Base-by-base conservation (phyloP, 1,140 invertebrate species). In the Drosophila fuyamai region DNA sequence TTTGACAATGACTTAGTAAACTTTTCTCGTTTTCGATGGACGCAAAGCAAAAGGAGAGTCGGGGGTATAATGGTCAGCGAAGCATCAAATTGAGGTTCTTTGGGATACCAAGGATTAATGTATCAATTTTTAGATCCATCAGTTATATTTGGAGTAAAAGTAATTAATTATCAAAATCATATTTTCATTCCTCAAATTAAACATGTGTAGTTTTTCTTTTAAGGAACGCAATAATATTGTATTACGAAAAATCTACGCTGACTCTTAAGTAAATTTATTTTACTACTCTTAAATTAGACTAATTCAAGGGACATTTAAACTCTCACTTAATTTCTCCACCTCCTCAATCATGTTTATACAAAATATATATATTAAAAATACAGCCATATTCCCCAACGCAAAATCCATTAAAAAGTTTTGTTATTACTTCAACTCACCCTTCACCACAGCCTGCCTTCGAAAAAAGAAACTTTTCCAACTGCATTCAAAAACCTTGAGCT, bases 341-440 rank as follows among this genome's bases (percentile, higher is more conserved):
- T 66, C 51, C 35, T 12, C 18, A 58, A 41, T 62, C 23, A 18
- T 18, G 36, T 29, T 32, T 46, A 36, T 14, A 60, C 16, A 44
- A 35, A 44, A 23, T 53, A 44, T 47, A 47, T 48, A 48, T 57
- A 71, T 70, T 71, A 41, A 60, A 48, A 54, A 72, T 59, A 29
- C 35, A 54, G 23, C 29, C 62, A 36, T 65, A 75, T 75, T 71
- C 18, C 23, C 16, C 46, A n/a, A 71, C 36, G 60, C 27, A 58
- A 77, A 80, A 84, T 84, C 81, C 81, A 84, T 84, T 84, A 77
- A 76, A 84, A 84, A 84, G 76, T 84, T 84, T 84, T 65, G 50
- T 65, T 56, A 67, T 74, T 60, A 57, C 78, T 58, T 70, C 65
- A 48, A 38, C 48, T 47, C 57, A 38, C 29, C 46, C 57, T 41